Base-by-base conservation (phyloP, 2,113 vertebrate genomes). In the Trichechus manatus region DNA sequence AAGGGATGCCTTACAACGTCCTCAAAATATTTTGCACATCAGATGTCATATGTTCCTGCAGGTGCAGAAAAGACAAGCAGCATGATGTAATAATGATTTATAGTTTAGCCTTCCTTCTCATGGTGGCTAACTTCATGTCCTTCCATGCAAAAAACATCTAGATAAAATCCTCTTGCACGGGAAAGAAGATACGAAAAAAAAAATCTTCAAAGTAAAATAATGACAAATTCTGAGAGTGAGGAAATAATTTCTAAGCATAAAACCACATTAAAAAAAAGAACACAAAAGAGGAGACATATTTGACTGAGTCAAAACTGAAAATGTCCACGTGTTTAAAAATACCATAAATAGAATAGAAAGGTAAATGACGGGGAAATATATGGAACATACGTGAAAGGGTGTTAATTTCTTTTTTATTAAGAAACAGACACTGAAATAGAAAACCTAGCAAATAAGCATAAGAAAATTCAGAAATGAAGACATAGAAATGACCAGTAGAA, bases 51-150 rank as follows among this genome's bases (percentile, higher is more conserved):
- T 68, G 44, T 77, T 94, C 78, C 44, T 86, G 42, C 39, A 87
- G 78, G 66, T 23, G 74, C 70, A 78, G 20, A 75, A 79, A 84
- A 90, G n/a, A 42, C 86, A 96, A 93, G 61, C 59, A 39, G 2
- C 22, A 27, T 77, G 42, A 92, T 33, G 5, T 68, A 29, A 87
- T 95, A 92, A 90, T 92, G 74, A 95, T 86, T 91, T 80, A 8
- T 50, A 61, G 83, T 63, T 39, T 20, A 53, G 17, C 89, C 20
- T 90, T 95, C 10, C 56, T 91, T 94, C 83, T 96, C 61, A 66
- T 17, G 82, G 72, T 91, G 96, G 72, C 59, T 1, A 0, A 92
- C 87, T 29, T 42, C 56, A 47, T 81, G 39, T 72, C 80, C 6
- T 94, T 75, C 1, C 13, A 11, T 27, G 2, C 79, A 93, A 97